Evolutionary conservation across 2,113 vertebrate genomes (phyloP).

Genomic region (Cyrtonyx montezumae): DNA sequence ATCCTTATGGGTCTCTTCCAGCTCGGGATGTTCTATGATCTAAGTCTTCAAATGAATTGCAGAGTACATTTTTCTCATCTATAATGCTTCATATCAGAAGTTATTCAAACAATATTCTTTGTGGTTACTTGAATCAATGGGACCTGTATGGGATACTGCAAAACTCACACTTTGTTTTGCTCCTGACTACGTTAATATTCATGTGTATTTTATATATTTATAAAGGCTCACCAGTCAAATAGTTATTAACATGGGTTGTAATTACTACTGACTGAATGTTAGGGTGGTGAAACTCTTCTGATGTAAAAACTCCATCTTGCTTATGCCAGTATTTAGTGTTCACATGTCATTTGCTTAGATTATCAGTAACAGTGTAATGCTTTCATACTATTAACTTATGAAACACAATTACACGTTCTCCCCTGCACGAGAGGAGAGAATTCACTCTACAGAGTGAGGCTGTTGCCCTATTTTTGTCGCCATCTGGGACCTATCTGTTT

Average conservation of each 20-base stretch:
- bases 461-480: not conserved
- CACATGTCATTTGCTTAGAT: not conserved
- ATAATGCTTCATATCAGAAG: rapidly evolving
- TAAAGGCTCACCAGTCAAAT: not conserved
- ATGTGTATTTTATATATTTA: not conserved
- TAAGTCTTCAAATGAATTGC: not conserved
- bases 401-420: rapidly evolving
- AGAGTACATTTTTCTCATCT: not conserved
- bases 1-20: too few species aligned
- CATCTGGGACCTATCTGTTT: not conserved
- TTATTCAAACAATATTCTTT: not conserved
- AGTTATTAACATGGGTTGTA: not conserved
- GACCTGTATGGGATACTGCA: rapidly evolving
- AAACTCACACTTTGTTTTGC: not conserved
- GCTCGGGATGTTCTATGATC: too few species aligned
- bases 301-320: not conserved
- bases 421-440: not conserved
- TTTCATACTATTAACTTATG: not conserved
- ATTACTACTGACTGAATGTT: slow-evolving; percentile 20
- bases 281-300: not conserved
- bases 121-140: not conserved
- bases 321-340: not conserved
- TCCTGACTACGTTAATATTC: not conserved
- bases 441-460: rapidly evolving
- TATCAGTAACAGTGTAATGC: not conserved